Evolutionary conservation across 2,797 vertebrate species (phyloP).

Genomic region (Serranus cabrilla): DNA sequence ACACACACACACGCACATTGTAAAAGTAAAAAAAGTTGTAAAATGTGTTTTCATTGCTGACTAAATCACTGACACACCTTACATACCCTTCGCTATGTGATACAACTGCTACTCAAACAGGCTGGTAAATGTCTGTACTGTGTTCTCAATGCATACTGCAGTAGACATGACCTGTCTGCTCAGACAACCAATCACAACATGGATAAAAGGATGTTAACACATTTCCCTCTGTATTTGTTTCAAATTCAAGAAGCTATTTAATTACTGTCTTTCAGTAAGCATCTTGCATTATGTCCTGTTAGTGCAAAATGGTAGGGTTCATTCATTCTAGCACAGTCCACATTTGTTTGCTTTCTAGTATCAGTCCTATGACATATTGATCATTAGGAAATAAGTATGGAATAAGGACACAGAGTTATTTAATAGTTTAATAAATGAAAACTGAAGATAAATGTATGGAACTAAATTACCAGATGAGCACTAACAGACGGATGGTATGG

Average conservation of each 20-base stretch:
- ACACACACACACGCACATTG: not conserved
- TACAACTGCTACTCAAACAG: slow-evolving; percentile 32
- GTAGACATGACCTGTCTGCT: not conserved
- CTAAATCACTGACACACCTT: slow-evolving; percentile 4
- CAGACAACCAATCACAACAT: not conserved
- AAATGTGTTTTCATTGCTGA: slow-evolving; percentile 20
- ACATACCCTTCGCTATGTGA: not conserved
- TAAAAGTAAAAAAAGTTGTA: too few species aligned
- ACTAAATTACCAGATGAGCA: not conserved
- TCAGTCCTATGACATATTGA: not conserved
- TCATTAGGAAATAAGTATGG: not conserved
- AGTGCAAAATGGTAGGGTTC: not conserved
- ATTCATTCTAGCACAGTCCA: not conserved
- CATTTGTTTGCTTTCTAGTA: not conserved
- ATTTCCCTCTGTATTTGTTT: not conserved
- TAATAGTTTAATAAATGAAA: slow-evolving; percentile 18
- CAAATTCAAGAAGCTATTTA: not conserved
- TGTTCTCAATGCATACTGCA: slow-evolving; percentile 26
- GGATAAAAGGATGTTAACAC: not conserved
- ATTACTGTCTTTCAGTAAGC: not conserved
- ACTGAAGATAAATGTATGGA: not conserved
- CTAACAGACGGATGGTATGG: slow-evolving; percentile 4
- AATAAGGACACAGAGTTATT: slow-evolving; percentile 15
- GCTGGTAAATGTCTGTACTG: not conserved
- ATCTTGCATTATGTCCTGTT: not conserved